These are phyloP conservation scores for Cheilosia pagana DNA, from an alignment of 2,888 invertebrate genomes.

Conservation along the genomic window DNA sequence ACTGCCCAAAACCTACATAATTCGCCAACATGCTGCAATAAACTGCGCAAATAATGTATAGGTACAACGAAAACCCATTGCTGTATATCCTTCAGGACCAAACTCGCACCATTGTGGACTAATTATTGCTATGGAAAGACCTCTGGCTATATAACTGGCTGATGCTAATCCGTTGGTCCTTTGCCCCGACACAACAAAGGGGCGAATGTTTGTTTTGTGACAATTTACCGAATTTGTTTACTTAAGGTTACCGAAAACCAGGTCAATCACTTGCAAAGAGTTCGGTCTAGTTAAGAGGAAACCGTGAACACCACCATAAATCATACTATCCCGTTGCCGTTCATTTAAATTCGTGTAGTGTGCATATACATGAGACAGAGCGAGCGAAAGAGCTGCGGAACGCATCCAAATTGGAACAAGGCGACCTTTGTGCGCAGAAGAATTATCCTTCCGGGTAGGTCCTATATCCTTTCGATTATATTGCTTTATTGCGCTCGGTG, in stretches of 20 bases:
- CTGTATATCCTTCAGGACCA: slow-evolving; percentile 25
- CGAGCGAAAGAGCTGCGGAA: slow-evolving; percentile 29
- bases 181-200: slow-evolving; percentile 9
- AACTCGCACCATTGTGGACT: slow-evolving; percentile 56
- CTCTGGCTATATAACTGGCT: slow-evolving; percentile 40
- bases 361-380: slow-evolving; percentile 43
- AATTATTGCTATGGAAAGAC: slow-evolving; percentile 52
- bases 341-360: slow-evolving; percentile 58
- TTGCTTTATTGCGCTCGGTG: slow-evolving; percentile 66
- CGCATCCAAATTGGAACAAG: slow-evolving; percentile 23
- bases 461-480: slow-evolving; percentile 47
- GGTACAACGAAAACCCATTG: background rate
- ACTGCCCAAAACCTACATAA: slow-evolving; percentile 44
- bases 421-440: slow-evolving; percentile 9
- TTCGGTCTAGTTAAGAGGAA: slow-evolving; percentile 68
- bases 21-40: slow-evolving; percentile 70
- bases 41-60: slow-evolving; percentile 8
- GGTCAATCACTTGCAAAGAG: slow-evolving; percentile 68
- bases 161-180: slow-evolving; percentile 57
- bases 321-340: slow-evolving; percentile 28
- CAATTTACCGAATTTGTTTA: slow-evolving; percentile 63
- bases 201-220: slow-evolving; percentile 61
- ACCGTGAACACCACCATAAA: slow-evolving; percentile 41
- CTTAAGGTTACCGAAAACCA: slow-evolving; percentile 72
- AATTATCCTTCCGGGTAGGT: slow-evolving; percentile 64